These are phyloP conservation scores for Sturnira hondurensis DNA, from an alignment of 2,113 vertebrate genomes.

Conservation along the genomic window DNA sequence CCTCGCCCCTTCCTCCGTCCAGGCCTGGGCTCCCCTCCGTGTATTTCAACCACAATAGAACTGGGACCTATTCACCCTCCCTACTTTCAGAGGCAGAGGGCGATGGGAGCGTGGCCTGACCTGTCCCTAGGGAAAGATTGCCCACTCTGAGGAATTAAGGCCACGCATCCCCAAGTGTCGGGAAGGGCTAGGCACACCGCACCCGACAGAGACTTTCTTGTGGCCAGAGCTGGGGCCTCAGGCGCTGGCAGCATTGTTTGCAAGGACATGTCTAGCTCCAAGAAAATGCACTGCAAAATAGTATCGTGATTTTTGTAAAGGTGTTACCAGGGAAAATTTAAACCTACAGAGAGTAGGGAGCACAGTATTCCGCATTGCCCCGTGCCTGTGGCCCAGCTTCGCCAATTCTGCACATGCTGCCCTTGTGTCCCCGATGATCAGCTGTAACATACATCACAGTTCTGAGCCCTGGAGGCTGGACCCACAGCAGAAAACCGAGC, in stretches of 20 bases:
- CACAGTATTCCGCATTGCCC: background rate
- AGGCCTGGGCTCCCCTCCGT: background rate
- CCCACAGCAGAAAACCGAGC: background rate
- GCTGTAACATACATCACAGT: background rate
- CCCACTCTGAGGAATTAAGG: background rate
- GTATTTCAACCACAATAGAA: background rate
- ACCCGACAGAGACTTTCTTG: background rate
- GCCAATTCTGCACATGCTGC: background rate
- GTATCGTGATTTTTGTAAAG: background rate
- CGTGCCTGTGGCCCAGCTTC: background rate
- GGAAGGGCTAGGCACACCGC: background rate
- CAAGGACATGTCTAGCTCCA: background rate
- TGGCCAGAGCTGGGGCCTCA: too few species aligned
- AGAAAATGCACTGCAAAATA: background rate
- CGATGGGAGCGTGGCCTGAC: background rate
- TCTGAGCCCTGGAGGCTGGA: background rate
- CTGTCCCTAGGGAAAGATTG: background rate
- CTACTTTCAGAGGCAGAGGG: background rate
- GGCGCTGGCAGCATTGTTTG: background rate
- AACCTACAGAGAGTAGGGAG: background rate
- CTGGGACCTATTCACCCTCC: background rate
- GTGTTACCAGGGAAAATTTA: background rate
- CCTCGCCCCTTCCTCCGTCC: background rate
- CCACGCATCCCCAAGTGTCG: background rate
- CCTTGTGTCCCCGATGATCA: background rate